phyloP scores from a whole-genome alignment of 2,888 invertebrate species.

The Eucera pruinosa region DNA sequence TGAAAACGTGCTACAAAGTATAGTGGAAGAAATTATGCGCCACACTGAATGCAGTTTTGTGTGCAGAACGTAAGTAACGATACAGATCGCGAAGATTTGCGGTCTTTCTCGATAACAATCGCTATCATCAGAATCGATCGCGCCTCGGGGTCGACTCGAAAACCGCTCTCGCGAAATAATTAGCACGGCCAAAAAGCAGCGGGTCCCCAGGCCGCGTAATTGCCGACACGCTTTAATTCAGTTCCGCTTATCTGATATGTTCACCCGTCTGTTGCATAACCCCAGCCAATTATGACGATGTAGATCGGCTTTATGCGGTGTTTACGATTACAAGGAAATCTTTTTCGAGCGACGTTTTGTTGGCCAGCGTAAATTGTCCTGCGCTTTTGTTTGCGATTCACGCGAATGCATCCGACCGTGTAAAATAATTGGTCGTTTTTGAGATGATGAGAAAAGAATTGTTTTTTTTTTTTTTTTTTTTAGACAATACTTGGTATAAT shows the following conservation, averaged over 20 bases:
- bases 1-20: not conserved
- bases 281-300: conserved; percentile 63
- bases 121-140: conserved; percentile 42
- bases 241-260: conserved; percentile 64
- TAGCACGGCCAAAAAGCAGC: conserved; percentile 41
- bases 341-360: not conserved
- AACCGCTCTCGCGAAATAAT: conserved; percentile 59
- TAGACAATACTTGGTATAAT: too few species aligned
- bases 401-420: not conserved
- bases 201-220: conserved; percentile 59
- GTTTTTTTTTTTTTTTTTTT: too few species aligned
- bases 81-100: conserved; percentile 31
- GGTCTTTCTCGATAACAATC: conserved; percentile 27
- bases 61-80: not conserved
- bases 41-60: not conserved
- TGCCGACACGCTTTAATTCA: conserved; percentile 64
- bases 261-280: conserved; percentile 51
- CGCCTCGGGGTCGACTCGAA: conserved; percentile 19
- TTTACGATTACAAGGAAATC: conserved; percentile 55
- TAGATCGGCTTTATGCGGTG: conserved; percentile 44
- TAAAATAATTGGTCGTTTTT: not conserved
- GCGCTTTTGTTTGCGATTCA: not conserved
- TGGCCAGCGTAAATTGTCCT: conserved; percentile 24
- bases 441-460: not conserved
- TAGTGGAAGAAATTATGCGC: conserved; percentile 2